Evolutionary conservation across 2,888 invertebrate genomes (phyloP).

Genomic region (Agrilus cyanescens): DNA sequence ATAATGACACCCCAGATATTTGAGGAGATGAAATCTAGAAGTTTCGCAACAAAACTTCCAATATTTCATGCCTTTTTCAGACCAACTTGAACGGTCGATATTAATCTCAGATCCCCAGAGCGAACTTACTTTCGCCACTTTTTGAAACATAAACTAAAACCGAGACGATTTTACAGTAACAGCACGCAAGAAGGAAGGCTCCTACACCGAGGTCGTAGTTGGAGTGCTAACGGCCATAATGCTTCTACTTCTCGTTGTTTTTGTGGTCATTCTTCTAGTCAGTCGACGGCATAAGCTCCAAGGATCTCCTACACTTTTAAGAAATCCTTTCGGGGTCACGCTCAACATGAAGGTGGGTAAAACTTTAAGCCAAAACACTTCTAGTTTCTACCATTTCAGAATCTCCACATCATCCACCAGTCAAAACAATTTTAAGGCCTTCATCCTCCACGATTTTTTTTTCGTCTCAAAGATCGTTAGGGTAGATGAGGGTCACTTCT

Average conservation of each 20-base stretch:
- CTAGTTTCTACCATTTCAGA: too few species aligned
- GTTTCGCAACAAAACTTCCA: too few species aligned
- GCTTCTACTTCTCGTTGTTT: conserved; percentile 49
- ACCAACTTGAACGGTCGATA: too few species aligned
- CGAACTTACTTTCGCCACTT: neutral
- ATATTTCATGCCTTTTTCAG: too few species aligned
- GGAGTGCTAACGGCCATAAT: conserved; percentile 55
- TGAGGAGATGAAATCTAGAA: too few species aligned
- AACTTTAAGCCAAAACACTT: conserved; percentile 2
- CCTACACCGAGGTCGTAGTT: conserved; percentile 48
- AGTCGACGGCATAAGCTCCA: conserved; percentile 48
- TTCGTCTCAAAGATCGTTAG: too few species aligned
- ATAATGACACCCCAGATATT: too few species aligned
- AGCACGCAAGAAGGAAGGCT: conserved; percentile 43
- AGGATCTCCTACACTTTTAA: conserved; percentile 47
- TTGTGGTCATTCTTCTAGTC: conserved; percentile 48
- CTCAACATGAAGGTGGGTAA: conserved; percentile 60
- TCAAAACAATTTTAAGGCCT: too few species aligned
- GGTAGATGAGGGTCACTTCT: too few species aligned
- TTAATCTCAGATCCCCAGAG: too few species aligned
- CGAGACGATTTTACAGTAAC: conserved; percentile 34
- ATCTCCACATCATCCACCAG: too few species aligned
- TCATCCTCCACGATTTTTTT: too few species aligned
- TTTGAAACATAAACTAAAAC: conserved; percentile 2
- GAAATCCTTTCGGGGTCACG: conserved; percentile 51